These are phyloP conservation scores for Lynx canadensis DNA, from an alignment of 2,113 vertebrate species.

Conservation along the genomic window DNA sequence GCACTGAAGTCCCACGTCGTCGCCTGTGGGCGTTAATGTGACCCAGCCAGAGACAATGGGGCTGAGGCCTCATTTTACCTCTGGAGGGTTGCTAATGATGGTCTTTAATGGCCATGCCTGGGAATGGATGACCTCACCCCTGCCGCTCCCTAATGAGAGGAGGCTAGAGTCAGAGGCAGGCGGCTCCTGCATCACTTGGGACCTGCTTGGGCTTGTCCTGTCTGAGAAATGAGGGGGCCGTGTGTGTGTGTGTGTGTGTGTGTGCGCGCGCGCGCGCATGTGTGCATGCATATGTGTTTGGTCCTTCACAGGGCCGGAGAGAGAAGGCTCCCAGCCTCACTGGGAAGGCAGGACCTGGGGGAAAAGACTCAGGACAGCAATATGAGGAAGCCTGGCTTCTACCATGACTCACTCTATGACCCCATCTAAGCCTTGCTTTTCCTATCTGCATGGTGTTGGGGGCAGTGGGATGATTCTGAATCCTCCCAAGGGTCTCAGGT, in stretches of 20 bases:
- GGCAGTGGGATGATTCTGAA: background rate
- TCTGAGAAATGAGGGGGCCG: conserved; percentile 40
- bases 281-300: fast-evolving
- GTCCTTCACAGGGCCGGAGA: background rate
- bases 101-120: background rate
- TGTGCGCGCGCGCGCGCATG: fast-evolving
- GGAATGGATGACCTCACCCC: conserved; percentile 62
- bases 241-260: background rate
- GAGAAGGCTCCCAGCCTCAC: background rate
- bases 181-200: background rate
- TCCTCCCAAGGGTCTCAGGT: background rate
- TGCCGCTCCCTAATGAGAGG: background rate
- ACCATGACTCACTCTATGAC: background rate
- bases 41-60: background rate
- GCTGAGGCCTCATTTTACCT: background rate
- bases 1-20: background rate
- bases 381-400: background rate
- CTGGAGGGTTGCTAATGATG: background rate
- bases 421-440: background rate
- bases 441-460: too few relatives aligned
- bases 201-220: conserved; percentile 63
- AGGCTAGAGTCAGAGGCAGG: conserved; percentile 54
- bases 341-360: background rate
- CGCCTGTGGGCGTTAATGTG: background rate
- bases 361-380: background rate